phyloP scores from a whole-genome alignment of 2,797 vertebrate genomes.

The Choloepus didactylus region DNA sequence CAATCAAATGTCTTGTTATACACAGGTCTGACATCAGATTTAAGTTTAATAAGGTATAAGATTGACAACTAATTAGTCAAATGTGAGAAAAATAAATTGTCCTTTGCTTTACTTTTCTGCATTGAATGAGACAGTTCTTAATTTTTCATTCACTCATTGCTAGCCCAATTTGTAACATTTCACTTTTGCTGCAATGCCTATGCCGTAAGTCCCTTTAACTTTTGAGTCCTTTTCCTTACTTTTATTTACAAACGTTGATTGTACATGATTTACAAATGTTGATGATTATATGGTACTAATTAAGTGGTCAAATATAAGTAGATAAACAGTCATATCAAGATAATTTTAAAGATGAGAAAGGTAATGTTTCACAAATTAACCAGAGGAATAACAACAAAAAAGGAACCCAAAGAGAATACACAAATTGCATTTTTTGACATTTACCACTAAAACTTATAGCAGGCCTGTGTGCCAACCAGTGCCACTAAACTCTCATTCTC shows the following conservation, averaged over 20 bases:
- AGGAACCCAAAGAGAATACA: neutral
- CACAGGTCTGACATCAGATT: slow-evolving; percentile 69
- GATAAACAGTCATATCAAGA: neutral
- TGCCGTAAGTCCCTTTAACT: neutral
- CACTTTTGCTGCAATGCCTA: neutral
- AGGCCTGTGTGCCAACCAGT: neutral
- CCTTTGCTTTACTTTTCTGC: slow-evolving; percentile 69
- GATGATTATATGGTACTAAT: neutral
- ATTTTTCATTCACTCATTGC: slow-evolving; percentile 51
- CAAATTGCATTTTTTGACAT: neutral
- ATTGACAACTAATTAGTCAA: slow-evolving; percentile 80
- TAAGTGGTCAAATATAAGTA: neutral
- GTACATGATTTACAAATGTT: neutral
- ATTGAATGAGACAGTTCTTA: slow-evolving; percentile 57
- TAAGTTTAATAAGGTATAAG: slow-evolving; percentile 76
- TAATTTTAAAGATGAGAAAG: neutral
- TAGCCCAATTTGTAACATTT: slow-evolving; percentile 31
- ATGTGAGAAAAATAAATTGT: slow-evolving; percentile 73
- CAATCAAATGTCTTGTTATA: slow-evolving; percentile 79
- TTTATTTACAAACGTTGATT: neutral
- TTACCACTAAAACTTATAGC: slow-evolving; percentile 15
- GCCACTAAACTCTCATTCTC: neutral
- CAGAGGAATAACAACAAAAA: neutral
- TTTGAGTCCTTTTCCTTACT: neutral
- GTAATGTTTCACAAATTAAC: neutral